Evolutionary conservation across 2,797 vertebrate species (phyloP).

Genomic region (Rhadinocentrus ornatus): DNA sequence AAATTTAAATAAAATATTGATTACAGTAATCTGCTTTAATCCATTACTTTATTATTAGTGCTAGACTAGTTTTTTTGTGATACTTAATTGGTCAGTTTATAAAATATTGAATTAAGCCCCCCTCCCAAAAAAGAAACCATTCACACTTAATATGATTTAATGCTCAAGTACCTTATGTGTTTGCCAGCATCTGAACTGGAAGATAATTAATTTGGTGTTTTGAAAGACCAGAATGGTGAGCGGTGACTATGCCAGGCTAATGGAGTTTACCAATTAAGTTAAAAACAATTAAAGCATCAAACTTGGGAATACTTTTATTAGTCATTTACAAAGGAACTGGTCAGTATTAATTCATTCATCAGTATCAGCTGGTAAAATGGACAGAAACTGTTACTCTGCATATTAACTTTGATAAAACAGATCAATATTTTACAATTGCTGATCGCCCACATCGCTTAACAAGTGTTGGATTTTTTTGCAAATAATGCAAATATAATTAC

Average conservation of each 20-base stretch:
- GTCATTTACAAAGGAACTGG: conserved; percentile 1
- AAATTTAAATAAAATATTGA: conserved; percentile 73
- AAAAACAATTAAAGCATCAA: not conserved
- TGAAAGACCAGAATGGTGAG: not conserved
- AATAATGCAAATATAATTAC: conserved; percentile 15
- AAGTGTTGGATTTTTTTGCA: not conserved
- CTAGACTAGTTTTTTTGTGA: too few species aligned
- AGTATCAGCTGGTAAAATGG: conserved; percentile 15
- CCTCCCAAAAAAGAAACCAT: too few species aligned
- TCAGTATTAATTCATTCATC: conserved; percentile 14
- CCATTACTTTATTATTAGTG: not conserved
- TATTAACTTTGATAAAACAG: not conserved
- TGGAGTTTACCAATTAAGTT: not conserved
- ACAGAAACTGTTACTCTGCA: not conserved
- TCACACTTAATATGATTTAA: not conserved
- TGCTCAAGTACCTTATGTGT: not conserved
- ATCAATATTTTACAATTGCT: not conserved
- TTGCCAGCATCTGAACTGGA: not conserved
- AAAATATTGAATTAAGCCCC: too few species aligned
- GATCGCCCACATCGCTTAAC: not conserved
- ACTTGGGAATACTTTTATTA: conserved; percentile 41
- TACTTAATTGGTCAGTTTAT: too few species aligned
- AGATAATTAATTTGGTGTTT: not conserved
- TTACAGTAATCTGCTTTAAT: conserved; percentile 70
- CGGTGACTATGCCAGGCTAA: not conserved